Percentiles rank a stretch among this genome's conserved stretches.
phyloP scores from a whole-genome alignment of 2,888 invertebrate species.

The Galerucella calmariensis region DNA sequence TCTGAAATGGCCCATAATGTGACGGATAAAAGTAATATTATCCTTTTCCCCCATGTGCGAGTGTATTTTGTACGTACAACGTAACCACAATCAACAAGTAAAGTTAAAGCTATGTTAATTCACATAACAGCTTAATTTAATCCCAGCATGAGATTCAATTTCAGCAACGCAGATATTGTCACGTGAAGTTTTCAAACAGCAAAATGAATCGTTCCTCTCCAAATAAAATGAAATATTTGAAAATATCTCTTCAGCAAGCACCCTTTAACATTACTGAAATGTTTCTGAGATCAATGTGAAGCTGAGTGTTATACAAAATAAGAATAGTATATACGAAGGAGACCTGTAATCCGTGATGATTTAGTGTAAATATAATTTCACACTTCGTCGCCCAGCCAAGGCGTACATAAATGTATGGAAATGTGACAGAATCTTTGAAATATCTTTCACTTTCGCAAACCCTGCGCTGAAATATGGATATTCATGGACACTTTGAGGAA shows the following conservation, averaged over 20 bases:
- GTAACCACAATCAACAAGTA: too few species aligned
- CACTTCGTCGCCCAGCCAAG: constrained; percentile 50
- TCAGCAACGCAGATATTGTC: too few species aligned
- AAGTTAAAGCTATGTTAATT: too few species aligned
- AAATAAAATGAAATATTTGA: constrained; percentile 22
- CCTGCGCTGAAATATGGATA: constrained; percentile 50
- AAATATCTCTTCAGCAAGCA: constrained; percentile 20
- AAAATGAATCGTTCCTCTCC: not conserved
- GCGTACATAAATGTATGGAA: constrained; percentile 58
- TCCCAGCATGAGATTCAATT: not conserved
- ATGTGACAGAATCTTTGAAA: constrained; percentile 55
- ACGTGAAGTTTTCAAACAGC: not conserved
- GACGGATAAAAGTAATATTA: too few species aligned
- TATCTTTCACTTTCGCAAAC: constrained; percentile 50
- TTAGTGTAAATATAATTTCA: constrained; percentile 52
- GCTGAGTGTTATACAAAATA: constrained; percentile 37
- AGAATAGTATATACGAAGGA: constrained; percentile 30
- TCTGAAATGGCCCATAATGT: too few species aligned
- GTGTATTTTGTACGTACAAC: too few species aligned
- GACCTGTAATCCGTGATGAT: constrained; percentile 53
- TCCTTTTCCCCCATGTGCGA: too few species aligned
- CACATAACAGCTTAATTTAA: too few species aligned
- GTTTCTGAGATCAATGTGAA: constrained; percentile 32
- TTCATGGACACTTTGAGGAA: constrained; percentile 35
- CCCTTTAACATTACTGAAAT: constrained; percentile 28